Evolutionary conservation across 2,888 invertebrate species (phyloP).

Genomic region (Ophion slaviceki): DNA sequence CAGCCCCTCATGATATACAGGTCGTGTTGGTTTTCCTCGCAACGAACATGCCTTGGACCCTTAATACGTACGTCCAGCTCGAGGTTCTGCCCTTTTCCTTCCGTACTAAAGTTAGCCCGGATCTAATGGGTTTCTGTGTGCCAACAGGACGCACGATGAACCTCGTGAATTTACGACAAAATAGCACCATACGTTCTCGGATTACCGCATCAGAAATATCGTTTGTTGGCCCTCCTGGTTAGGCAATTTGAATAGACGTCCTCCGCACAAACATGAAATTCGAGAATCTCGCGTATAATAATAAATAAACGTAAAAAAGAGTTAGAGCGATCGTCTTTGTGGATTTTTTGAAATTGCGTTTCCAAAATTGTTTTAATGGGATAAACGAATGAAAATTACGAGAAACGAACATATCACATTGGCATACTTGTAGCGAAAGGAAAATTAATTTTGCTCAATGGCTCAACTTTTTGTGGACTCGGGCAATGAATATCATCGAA

Average conservation of each 20-base stretch:
- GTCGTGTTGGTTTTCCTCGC: conserved; percentile 16
- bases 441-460: neutral
- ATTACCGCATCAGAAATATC: conserved; percentile 39
- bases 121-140: conserved; percentile 52
- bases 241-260: neutral
- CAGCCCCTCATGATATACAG: conserved; percentile 7
- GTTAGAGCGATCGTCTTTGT: neutral
- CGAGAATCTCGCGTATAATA: conserved; percentile 23
- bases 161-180: conserved; percentile 27
- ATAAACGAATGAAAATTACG: neutral
- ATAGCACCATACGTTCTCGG: conserved; percentile 29
- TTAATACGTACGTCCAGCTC: conserved; percentile 22
- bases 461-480: neutral
- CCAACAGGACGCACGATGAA: neutral
- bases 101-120: neutral
- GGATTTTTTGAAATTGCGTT: neutral
- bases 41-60: conserved; percentile 18
- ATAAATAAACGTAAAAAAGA: neutral
- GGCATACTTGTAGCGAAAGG: no score
- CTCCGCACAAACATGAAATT: conserved; percentile 18
- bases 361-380: neutral
- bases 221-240: neutral
- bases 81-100: conserved; percentile 25
- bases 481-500: neutral
- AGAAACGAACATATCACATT: neutral